Evolutionary conservation across 2,888 invertebrate genomes (phyloP), one percentile per base, ranked within the genome.

Genomic region (Ernsta delagoae): DNA sequence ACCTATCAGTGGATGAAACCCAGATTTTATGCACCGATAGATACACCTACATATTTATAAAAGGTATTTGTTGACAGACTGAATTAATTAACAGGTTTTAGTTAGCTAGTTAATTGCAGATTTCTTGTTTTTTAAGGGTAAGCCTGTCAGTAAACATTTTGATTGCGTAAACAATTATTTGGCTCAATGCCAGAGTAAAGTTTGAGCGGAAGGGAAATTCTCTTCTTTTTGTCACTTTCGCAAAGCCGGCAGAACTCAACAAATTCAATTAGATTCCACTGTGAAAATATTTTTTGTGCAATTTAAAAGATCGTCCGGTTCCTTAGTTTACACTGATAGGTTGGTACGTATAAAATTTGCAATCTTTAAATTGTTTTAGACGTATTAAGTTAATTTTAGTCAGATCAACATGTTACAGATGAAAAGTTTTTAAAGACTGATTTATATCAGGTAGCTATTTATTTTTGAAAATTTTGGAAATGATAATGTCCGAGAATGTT

Each of bases 261-360:
- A 59, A 50, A 65, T 65, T 65, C 65, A 65, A 65, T 65, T 65
- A 59, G 57, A 59, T 39, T 48, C 57, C 36, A 65, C 59, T 48
- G 59, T 9, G 59, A 43, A 34, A 57, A 50, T 65, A 59, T 7
- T 65, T 65, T 61, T 65, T 57, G 24, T 59, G 16, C 59, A 56
- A 65, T 50, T 65, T 59, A 65, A 59, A 50, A 61, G 34, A n/a
- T 61, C n/a, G 11, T 9, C 11, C 3, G 11, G 43, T 61, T 48
- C 7, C n/a, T 45, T 60, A 34, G 45, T 45, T 60, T 60, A 48
- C 9, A 31, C 11, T 4, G 31, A 1, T 9, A 54, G 12, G 48
- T 50, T 12, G 6, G 45, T 45, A 16, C 6, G 7, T 7, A 50
- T 16, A 16, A 16, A 16, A 16, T 16, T 16, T 16, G 16, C 16